Evolutionary conservation across 1,140 invertebrate species (phyloP), one percentile per base, ranked within the genome.

Genomic region (Eueides isabella): DNA sequence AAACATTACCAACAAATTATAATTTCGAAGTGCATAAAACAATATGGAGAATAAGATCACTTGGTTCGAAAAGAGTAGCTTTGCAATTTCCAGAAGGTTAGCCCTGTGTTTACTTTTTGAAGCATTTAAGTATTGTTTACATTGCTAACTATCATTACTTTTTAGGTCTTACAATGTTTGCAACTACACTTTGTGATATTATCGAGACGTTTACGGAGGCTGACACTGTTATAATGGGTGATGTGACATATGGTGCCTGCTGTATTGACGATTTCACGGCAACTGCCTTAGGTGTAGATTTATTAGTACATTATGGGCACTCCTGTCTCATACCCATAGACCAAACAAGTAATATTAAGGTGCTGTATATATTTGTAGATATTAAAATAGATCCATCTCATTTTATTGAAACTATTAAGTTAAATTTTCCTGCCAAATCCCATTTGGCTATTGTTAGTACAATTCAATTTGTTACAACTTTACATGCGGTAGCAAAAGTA

Each of bases 11-110:
- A 9, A 86, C 94, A 16, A 99, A 99, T 94, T 99, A 99, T 86
- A 99, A 99, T 94, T 99, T 99, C 94, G 99, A 99, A 95, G 96
- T 99, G 81, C 97, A 97, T 61, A 99, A 99, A 93, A 99, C 99
- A 0, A 96, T 99, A 89, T 99, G 99, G 99, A 96, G 98, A 85
- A 98, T 99, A 76, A 94, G 95, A 75, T 96, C 97, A 86, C 93
- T 95, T 28, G 95, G 96, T 75, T 96, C 97, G 0, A 98, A 98
- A 93, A 95, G 96, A 86, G 98, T 99, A 0, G 98, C 98, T 2
- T 92, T 99, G 12, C 99, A 99, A 94, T 97, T 99, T 95, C 99
- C 99, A 2, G 99, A 99, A 96, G 99, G 97, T 74, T 30, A 63
- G n/a, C 48, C 2, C 79, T 74, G 14, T 79, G 14, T 62, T 70